A percentile compares a stretch with the other conserved stretches of the same genome.
These are phyloP conservation scores for Monarcha castaneiventris DNA, from an alignment of 2,113 vertebrate species.

Conservation along the genomic window DNA sequence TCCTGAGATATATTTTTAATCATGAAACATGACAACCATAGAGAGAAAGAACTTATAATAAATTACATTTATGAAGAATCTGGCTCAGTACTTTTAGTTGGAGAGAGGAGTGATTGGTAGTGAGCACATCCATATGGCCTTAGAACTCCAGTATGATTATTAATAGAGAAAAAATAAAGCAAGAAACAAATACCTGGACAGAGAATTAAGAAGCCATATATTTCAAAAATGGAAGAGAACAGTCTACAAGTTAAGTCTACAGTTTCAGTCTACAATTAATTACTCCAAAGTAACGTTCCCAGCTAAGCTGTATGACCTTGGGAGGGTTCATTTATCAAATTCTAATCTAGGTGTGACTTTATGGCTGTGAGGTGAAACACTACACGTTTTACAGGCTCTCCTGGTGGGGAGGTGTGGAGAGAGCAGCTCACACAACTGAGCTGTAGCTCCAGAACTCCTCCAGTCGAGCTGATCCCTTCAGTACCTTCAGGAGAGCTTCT, in stretches of 20 bases:
- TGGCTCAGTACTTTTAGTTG: neutral
- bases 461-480: neutral
- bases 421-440: accelerated
- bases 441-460: neutral
- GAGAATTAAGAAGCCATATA: neutral
- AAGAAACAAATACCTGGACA: neutral
- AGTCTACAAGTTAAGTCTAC: neutral
- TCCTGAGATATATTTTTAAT: conserved; percentile 19
- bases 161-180: neutral
- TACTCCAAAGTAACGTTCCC: neutral
- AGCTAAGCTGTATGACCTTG: neutral
- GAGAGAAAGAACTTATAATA: neutral
- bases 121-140: neutral
- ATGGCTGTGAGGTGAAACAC: neutral
- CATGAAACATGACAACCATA: neutral
- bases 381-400: neutral
- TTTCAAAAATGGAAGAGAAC: neutral
- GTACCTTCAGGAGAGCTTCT: too few species aligned
- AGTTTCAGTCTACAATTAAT: neutral
- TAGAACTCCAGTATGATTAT: neutral
- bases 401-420: neutral
- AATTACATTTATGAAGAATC: conserved; percentile 15
- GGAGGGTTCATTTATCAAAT: neutral
- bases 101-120: neutral
- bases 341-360: neutral